Percentiles rank a stretch among this genome's conserved stretches.
These are phyloP conservation scores for Callopanchax toddi DNA, from an alignment of 2,113 vertebrate species.

Conservation along the genomic window DNA sequence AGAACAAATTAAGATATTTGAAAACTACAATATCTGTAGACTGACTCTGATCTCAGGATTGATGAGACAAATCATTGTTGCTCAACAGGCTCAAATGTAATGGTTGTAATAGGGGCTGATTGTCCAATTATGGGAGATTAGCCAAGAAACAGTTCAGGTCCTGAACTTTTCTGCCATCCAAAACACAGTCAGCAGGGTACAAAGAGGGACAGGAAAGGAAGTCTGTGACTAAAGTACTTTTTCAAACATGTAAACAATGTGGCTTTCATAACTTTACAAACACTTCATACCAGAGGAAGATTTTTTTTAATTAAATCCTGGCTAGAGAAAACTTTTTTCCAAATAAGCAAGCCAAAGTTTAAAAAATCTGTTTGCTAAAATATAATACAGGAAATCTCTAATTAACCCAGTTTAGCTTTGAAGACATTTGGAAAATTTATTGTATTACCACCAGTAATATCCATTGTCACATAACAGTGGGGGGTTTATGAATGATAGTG, in stretches of 20 bases:
- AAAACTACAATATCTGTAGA: neutral
- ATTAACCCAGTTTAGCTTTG: neutral
- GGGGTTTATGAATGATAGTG: neutral
- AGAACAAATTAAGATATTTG: neutral
- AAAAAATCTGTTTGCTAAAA: neutral
- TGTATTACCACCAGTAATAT: too few relatives aligned
- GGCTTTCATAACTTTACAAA: constrained; percentile 47
- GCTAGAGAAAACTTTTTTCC: too few relatives aligned
- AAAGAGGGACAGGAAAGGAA: constrained; percentile 51
- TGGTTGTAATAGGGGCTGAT: constrained; percentile 63
- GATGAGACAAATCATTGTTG: constrained; percentile 32
- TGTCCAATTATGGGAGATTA: constrained; percentile 72
- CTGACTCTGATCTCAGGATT: constrained; percentile 1
- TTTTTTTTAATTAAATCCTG: constrained; percentile 11
- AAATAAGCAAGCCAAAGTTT: too few relatives aligned
- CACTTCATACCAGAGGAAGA: neutral
- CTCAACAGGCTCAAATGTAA: constrained; percentile 59
- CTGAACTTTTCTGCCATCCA: constrained; percentile 61
- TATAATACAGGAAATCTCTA: neutral
- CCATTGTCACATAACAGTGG: neutral
- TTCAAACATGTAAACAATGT: constrained; percentile 44
- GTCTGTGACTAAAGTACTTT: constrained; percentile 30
- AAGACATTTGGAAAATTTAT: neutral
- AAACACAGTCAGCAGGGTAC: constrained; percentile 71
- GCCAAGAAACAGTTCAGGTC: constrained; percentile 67